These are phyloP conservation scores for Glaucopsyche alexis DNA, from an alignment of 2,888 invertebrate species.

Conservation along the genomic window DNA sequence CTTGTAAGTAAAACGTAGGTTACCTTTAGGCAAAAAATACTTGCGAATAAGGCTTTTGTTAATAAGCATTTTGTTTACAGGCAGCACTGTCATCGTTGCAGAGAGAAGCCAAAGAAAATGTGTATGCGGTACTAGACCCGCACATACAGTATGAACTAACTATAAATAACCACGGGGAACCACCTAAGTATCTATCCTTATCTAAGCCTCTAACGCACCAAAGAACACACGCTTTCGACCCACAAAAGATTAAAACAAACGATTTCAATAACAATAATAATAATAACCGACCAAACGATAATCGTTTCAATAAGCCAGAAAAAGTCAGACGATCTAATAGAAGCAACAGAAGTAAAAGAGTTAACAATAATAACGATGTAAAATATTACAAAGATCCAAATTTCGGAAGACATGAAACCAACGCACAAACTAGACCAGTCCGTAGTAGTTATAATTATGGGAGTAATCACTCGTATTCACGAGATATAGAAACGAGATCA, in stretches of 20 bases:
- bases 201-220: slow-evolving; percentile 76
- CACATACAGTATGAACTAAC: slow-evolving; percentile 79
- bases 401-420: slow-evolving; percentile 52
- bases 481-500: slow-evolving; percentile 46
- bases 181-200: slow-evolving; percentile 75
- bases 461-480: slow-evolving; percentile 62
- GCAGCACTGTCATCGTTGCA: slow-evolving; percentile 74
- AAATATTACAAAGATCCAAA: slow-evolving; percentile 68
- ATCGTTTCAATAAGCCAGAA: slow-evolving; percentile 57
- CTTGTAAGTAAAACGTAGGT: background rate
- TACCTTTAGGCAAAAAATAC: background rate
- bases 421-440: slow-evolving; percentile 41
- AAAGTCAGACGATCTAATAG: slow-evolving; percentile 53
- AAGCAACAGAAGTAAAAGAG: slow-evolving; percentile 47
- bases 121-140: slow-evolving; percentile 77
- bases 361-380: slow-evolving; percentile 66
- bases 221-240: slow-evolving; percentile 71
- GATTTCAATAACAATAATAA: slow-evolving; percentile 57
- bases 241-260: slow-evolving; percentile 54
- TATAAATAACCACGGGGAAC: slow-evolving; percentile 76
- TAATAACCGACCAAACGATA: slow-evolving; percentile 41
- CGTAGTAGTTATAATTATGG: slow-evolving; percentile 48
- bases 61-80: slow-evolving; percentile 45
- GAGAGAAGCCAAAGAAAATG: slow-evolving; percentile 79
- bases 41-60: background rate